Conservation (phyloP, 1,140 invertebrate species). For the Triops longicaudatus region DNA sequence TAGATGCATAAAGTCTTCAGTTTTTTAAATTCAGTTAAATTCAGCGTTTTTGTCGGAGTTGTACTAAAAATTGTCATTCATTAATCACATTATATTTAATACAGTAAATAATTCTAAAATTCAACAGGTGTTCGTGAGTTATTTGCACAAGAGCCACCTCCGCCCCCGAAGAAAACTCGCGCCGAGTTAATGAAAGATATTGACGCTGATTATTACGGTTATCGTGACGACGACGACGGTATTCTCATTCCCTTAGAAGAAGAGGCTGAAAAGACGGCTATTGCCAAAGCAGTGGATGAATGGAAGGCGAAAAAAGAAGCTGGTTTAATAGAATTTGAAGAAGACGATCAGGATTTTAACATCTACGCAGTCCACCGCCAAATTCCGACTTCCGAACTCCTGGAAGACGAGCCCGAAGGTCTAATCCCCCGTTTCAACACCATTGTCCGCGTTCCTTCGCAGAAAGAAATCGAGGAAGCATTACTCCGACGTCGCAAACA, state of each 20-base stretch:
- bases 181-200: constrained; percentile 97
- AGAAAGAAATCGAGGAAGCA: constrained; percentile 82
- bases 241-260: constrained; percentile 81
- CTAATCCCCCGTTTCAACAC: constrained; percentile 56
- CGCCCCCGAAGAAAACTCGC: constrained; percentile 77
- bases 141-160: constrained; percentile 91
- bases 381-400: constrained; percentile 21
- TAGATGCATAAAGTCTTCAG: constrained; percentile 12
- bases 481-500: constrained; percentile 78
- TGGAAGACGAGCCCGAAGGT: constrained; percentile 34
- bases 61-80: no score
- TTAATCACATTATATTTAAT: no score
- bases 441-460: constrained; percentile 76
- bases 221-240: constrained; percentile 96
- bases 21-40: no score
- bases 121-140: constrained; percentile 78
- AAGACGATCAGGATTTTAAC: constrained; percentile 31
- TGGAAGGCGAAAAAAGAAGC: constrained; percentile 43
- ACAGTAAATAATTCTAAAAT: constrained; percentile 20
- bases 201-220: constrained; percentile 98
- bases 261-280: constrained; percentile 59
- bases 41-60: no score
- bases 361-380: constrained; percentile 17
- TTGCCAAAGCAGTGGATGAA: constrained; percentile 39
- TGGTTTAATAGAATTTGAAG: constrained; percentile 31